Evolutionary conservation across 2,113 vertebrate genomes (phyloP).

Genomic region (Anguilla japonica): DNA sequence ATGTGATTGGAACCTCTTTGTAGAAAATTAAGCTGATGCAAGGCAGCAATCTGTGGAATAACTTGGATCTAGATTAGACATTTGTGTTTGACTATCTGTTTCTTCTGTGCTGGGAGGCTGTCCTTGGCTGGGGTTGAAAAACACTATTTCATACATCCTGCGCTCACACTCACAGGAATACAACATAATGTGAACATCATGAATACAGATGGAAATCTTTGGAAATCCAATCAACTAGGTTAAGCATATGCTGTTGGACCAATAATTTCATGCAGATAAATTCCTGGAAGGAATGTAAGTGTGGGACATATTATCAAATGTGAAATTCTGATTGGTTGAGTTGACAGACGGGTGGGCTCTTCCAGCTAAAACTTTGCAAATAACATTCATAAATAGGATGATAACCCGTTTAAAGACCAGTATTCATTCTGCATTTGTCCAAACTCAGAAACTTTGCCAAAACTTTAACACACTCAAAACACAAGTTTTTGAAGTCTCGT

Average conservation of each 20-base stretch:
- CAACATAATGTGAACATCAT: neutral
- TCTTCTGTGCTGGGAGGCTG: neutral
- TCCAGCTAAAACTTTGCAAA: neutral
- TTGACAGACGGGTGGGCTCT: neutral
- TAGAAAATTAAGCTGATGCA: neutral
- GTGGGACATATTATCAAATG: neutral
- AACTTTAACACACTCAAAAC: neutral
- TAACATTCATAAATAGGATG: neutral
- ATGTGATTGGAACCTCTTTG: too few species aligned
- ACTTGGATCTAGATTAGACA: constrained; percentile 1
- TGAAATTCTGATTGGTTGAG: neutral
- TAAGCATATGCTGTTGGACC: neutral
- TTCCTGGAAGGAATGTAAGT: neutral
- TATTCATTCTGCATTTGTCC: too few species aligned
- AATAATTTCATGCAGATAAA: neutral
- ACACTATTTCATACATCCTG: neutral
- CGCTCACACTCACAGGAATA: neutral
- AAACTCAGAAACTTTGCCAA: neutral
- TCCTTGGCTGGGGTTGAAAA: neutral
- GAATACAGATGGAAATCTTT: too few species aligned
- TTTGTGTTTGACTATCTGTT: neutral
- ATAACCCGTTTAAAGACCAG: too few species aligned
- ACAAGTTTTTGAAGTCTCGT: neutral
- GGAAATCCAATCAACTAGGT: too few species aligned
- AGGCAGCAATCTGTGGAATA: neutral